Evolutionary conservation across 2,888 invertebrate genomes (phyloP).

Genomic region (Idaea aversata): DNA sequence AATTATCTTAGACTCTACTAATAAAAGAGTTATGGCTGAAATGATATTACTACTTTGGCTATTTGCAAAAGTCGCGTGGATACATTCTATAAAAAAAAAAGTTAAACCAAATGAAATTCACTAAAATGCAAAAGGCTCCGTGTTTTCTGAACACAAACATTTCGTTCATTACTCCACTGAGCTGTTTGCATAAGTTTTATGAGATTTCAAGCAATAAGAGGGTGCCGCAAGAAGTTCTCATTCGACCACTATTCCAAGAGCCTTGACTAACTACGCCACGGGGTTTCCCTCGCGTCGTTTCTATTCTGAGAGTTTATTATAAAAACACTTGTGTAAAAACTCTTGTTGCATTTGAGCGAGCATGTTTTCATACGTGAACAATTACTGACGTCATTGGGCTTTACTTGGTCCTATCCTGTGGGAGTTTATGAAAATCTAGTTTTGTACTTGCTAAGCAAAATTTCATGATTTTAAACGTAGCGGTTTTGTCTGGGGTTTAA

Average conservation of each 20-base stretch:
- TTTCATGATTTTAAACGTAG: too few species aligned
- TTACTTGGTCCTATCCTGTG: too few species aligned
- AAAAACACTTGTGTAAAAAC: too few species aligned
- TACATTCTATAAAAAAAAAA: not conserved
- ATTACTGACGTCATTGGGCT: too few species aligned
- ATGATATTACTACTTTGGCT: not conserved
- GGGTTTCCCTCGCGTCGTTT: not conserved
- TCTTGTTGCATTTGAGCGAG: too few species aligned
- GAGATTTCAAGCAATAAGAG: constrained; percentile 8
- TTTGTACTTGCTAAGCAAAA: too few species aligned
- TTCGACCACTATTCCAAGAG: constrained; percentile 40
- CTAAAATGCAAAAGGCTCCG: constrained; percentile 12
- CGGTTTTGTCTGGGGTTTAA: too few species aligned
- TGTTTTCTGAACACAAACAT: constrained; percentile 16
- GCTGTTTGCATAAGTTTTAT: constrained; percentile 28
- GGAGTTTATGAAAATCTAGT: too few species aligned
- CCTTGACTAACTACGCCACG: constrained; percentile 29
- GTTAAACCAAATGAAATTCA: constrained; percentile 16
- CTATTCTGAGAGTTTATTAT: not conserved
- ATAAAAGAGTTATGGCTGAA: too few species aligned
- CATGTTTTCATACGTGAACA: too few species aligned
- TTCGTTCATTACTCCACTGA: constrained; percentile 16
- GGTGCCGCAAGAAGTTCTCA: constrained; percentile 11
- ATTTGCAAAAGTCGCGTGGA: constrained; percentile 5
- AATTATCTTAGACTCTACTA: too few species aligned